phyloP scores from a whole-genome alignment of 2,797 vertebrate genomes.

The Eupleurogrammus muticus region DNA sequence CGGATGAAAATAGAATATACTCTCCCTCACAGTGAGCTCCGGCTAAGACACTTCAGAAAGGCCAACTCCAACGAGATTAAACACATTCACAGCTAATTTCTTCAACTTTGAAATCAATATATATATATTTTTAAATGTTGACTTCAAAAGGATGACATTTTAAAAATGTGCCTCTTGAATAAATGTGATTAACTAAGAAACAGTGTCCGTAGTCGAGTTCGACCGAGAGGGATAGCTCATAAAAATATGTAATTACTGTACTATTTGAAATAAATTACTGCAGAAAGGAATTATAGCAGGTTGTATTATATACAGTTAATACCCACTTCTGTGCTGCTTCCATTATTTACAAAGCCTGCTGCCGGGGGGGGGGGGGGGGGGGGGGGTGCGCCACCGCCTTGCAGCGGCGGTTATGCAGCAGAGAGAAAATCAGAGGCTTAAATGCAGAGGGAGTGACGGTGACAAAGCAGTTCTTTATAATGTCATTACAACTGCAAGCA shows the following conservation, averaged over 20 bases:
- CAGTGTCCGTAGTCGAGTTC: conserved; percentile 28
- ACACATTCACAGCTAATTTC: conserved; percentile 22
- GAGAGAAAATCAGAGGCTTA: conserved; percentile 39
- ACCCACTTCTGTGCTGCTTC: conserved; percentile 19
- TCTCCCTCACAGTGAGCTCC: conserved; percentile 49
- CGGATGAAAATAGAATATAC: conserved; percentile 75
- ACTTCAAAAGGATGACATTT: conserved; percentile 27
- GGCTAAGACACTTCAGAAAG: conserved; percentile 45
- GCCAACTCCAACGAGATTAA: conserved; percentile 56
- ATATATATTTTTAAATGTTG: conserved; percentile 16
- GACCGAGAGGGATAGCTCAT: conserved; percentile 25
- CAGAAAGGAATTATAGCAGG: conserved; percentile 2
- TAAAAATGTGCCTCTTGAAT: conserved; percentile 18
- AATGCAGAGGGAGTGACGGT: conserved; percentile 20
- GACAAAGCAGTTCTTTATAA: conserved; percentile 33
- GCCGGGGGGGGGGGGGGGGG: conserved; percentile 24
- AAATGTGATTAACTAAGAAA: conserved; percentile 35
- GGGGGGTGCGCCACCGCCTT: conserved; percentile 22
- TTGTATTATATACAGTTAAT: conserved; percentile 35
- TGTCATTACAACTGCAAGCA: conserved; percentile 36
- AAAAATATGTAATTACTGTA: conserved; percentile 27
- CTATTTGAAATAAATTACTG: conserved; percentile 35
- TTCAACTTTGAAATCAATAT: conserved; percentile 20
- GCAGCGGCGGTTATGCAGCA: conserved; percentile 41
- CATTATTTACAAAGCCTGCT: conserved; percentile 59